Evolutionary conservation across 2,888 invertebrate genomes (phyloP), one percentile per base, ranked within the genome.

Genomic region (Erynnis tages): DNA sequence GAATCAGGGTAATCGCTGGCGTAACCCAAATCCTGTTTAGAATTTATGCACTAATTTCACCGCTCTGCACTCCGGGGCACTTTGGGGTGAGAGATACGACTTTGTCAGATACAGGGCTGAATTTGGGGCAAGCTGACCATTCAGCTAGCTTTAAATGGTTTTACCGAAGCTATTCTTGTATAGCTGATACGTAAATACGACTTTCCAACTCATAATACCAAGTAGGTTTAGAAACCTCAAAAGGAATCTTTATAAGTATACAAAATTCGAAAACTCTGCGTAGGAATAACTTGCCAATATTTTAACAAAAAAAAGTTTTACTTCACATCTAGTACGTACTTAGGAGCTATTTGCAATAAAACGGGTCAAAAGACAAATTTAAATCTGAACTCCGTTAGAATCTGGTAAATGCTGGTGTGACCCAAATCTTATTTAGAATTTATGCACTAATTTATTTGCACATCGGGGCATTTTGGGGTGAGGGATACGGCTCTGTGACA

Each of bases 21-120:
- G 46, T 64, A 60, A 61, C 64, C 67, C 63, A 61, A 61, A 62
- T 66, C 69, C 62, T 54, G 64, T 60, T 64, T 66, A 54, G 54
- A 70, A 78, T 78, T 76, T 75, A 77, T 74, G 73, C 70, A 73
- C 72, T 76, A 76, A 77, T 81, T 79, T 73, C 64, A 66, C 64
- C 62, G 60, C 62, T 60, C 63, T 58, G 62, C 63, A 63, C n/a
- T n/a, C n/a, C n/a, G n/a, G n/a, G n/a, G n/a, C n/a, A 64, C 62
- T 62, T 58, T 61, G 61, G 64, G 57, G 59, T 14, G 32, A 4
- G 14, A 56, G 59, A 60, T 69, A 69, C 58, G 62, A 69, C 73
- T 76, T 75, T 73, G 76, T 72, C 74, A 70, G 69, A 70, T 65
- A 25, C 40, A 63, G 62, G 60, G 47, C 65, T 65, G 62, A 63